Evolutionary conservation across 92 coral and sea anemone genomes (phyloP), one percentile per base, ranked within the genome.

Genomic region (Zoanthus gigantus): DNA sequence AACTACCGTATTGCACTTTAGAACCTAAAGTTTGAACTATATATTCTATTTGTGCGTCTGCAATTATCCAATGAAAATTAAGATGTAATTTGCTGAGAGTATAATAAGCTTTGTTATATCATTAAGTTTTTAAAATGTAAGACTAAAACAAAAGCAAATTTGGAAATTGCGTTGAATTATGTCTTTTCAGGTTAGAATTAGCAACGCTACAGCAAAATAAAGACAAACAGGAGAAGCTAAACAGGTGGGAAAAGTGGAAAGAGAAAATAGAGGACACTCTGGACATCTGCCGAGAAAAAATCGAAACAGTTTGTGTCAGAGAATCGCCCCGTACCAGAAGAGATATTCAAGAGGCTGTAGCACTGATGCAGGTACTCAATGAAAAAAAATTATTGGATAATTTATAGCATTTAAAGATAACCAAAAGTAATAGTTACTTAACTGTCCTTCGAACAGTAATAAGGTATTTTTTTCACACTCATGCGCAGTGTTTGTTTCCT

Each of bases 161-260:
- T 0, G 58, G 2, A 50, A 50, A 10, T 1, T 9, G 15, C 0
- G 1, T 9, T 9, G 7, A 53, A 37, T 45, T 60, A 6, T 18
- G 23, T 42, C 12, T 50, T 45, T 65, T 23, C 34, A 81, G 85
- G 54, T 54, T 81, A 46, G 85, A 81, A 81, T 18, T 81, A 6
- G 85, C 85, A 53, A 30, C 75, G n/a, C 18, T 81, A 46, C 85
- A 81, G 47, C 85, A 81, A 65, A 52, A 66, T 34, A 81, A 66
- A 30, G 75, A 81, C 29, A 46, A 45, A 46, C 61, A 81, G 9
- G 85, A 81, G 67, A 81, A 66, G 32, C 16, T 80, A 2, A 58
- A 65, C 17, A 45, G 74, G 58, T 80, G 85, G 85, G 74, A 63
- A 46, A 45, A 80, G 58, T 80, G 85, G 85, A 80, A 80, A 80